Evolutionary conservation across 2,113 vertebrate genomes (phyloP).

Genomic region (Chiloscyllium plagiosum): DNA sequence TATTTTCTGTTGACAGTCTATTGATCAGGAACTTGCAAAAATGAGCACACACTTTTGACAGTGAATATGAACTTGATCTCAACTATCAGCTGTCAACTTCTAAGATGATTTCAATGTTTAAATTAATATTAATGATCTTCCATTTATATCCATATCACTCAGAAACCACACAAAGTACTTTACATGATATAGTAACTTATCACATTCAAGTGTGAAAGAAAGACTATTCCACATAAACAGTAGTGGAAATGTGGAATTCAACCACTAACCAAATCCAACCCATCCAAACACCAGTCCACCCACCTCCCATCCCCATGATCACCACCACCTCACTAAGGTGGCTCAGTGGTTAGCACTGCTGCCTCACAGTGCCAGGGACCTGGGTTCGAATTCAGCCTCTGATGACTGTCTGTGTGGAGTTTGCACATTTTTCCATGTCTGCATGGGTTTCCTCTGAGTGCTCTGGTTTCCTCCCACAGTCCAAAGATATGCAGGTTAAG

Average conservation of each 20-base stretch:
- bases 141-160: background rate
- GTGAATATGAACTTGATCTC: background rate
- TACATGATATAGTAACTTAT: background rate
- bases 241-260: background rate
- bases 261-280: background rate
- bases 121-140: background rate
- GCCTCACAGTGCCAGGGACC: too few relatives aligned
- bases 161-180: background rate
- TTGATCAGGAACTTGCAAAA: background rate
- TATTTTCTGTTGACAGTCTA: background rate
- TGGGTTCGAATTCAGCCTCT: too few relatives aligned
- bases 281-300: too few relatives aligned
- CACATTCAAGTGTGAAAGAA: background rate
- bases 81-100: background rate
- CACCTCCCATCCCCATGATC: too few relatives aligned
- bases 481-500: too few relatives aligned
- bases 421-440: too few relatives aligned
- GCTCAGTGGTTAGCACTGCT: too few relatives aligned
- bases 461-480: too few relatives aligned
- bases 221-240: background rate
- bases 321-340: too few relatives aligned
- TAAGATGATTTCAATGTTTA: background rate
- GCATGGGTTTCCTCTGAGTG: too few relatives aligned
- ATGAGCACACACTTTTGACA: background rate
- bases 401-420: too few relatives aligned